These are phyloP conservation scores for Pegea sp. DNA, from an alignment of 23 tunicate species.

Conservation along the genomic window DNA sequence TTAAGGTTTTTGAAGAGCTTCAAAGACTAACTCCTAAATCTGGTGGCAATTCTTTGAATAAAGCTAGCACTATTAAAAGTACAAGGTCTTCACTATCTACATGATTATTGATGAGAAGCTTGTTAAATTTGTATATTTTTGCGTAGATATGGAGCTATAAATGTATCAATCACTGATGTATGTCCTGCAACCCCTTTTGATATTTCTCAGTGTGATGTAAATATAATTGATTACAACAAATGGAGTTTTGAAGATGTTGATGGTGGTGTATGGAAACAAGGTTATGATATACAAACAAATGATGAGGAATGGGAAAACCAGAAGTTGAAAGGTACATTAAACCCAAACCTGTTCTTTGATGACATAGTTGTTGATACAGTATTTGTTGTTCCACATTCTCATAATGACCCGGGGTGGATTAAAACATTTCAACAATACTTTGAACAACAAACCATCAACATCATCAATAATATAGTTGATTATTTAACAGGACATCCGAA, in stretches of 20 bases:
- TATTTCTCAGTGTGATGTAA: conserved; percentile 21
- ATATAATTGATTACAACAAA: conserved; percentile 39
- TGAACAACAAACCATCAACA: conserved; percentile 50
- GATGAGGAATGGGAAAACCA: conserved; percentile 75
- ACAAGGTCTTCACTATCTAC: neutral
- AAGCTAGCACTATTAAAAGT: too few relatives aligned
- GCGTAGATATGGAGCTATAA: too few relatives aligned
- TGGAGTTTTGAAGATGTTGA: conserved; percentile 53
- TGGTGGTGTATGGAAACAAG: conserved; percentile 99
- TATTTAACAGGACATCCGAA: conserved; percentile 27
- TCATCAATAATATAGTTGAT: conserved; percentile 73
- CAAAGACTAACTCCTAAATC: too few relatives aligned
- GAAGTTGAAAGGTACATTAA: conserved; percentile 42
- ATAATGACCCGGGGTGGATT: conserved; percentile 99
- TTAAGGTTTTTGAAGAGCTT: too few relatives aligned
- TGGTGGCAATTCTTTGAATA: too few relatives aligned
- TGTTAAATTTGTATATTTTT: too few relatives aligned
- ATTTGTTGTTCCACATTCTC: conserved; percentile 94
- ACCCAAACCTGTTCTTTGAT: neutral
- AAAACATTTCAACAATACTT: conserved; percentile 85
- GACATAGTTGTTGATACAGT: conserved; percentile 13
- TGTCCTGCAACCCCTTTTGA: conserved; percentile 28
- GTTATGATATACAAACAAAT: conserved; percentile 38
- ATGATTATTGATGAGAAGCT: too few relatives aligned
- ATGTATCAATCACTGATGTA: neutral